A percentile compares a stretch with the other conserved stretches of the same genome.
Conservation (phyloP, 2,113 vertebrate species). For the Cebidichthys violaceus region DNA sequence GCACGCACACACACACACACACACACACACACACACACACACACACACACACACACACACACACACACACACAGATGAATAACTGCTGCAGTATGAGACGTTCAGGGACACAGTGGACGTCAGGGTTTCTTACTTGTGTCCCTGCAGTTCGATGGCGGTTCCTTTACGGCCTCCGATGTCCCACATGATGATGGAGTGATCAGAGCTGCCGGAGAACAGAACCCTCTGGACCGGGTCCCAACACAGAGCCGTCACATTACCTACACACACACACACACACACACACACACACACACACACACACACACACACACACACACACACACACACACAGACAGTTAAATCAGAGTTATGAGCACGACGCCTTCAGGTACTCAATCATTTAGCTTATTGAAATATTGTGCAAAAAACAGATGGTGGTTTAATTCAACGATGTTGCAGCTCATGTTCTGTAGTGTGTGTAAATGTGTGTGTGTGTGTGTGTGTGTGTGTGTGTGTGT, state of each 20-base stretch:
- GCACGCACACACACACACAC: not conserved
- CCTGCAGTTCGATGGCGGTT: slow-evolving; percentile 97
- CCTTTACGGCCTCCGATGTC: slow-evolving; percentile 98
- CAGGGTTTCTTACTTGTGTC: slow-evolving; percentile 90
- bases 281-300: not conserved
- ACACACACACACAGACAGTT: not conserved
- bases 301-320: not conserved
- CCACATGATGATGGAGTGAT: slow-evolving; percentile 99
- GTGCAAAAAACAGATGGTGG: no score
- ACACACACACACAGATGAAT: not conserved
- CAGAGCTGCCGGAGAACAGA: slow-evolving; percentile 96
- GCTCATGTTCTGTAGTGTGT: no score
- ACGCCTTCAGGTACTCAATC: no score
- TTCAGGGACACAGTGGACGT: not conserved
- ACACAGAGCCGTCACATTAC: slow-evolving; percentile 94
- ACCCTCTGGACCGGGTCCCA: slow-evolving; percentile 95
- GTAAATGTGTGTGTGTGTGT: not conserved
- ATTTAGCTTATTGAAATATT: no score
- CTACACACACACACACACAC: slow-evolving; percentile 71
- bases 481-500: not conserved
- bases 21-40: slow-evolving; percentile 4
- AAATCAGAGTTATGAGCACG: no score
- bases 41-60: not conserved
- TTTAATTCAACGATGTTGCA: no score
- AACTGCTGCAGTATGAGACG: no score